These are phyloP conservation scores for Sialis lutaria DNA, from an alignment of 2,888 invertebrate genomes.

Conservation along the genomic window DNA sequence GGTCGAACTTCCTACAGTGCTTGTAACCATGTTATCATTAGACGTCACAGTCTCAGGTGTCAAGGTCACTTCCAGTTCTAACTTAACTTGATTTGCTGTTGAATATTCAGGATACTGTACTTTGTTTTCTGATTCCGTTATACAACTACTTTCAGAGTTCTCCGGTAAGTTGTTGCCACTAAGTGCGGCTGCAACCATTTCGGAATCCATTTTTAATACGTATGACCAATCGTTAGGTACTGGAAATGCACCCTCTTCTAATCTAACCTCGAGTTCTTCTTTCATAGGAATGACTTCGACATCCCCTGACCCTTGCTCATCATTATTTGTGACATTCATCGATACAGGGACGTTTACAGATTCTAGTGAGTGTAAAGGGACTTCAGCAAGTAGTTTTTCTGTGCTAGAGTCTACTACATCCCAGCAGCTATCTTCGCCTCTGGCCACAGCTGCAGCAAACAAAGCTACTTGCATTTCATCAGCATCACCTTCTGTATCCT, in stretches of 20 bases:
- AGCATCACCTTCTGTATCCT: constrained; percentile 16
- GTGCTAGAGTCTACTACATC: constrained; percentile 30
- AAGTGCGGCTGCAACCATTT: constrained; percentile 32
- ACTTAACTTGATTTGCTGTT: constrained; percentile 26
- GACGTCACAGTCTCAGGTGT: constrained; percentile 39
- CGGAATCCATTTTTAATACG: constrained; percentile 26
- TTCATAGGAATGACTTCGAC: constrained; percentile 32
- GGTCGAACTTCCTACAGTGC: constrained; percentile 22
- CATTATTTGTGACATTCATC: constrained; percentile 16
- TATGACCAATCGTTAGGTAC: constrained; percentile 28
- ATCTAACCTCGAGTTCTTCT: constrained; percentile 38
- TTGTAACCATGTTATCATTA: constrained; percentile 32
- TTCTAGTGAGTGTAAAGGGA: constrained; percentile 23
- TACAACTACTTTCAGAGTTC: constrained; percentile 3
- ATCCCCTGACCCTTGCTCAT: constrained; percentile 18
- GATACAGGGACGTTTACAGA: constrained; percentile 17
- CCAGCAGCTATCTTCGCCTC: constrained; percentile 25
- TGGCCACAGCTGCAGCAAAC: constrained; percentile 18
- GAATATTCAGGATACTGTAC: constrained; percentile 18
- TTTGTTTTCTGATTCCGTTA: constrained; percentile 9
- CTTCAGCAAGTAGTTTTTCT: constrained; percentile 25
- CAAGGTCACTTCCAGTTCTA: constrained; percentile 39
- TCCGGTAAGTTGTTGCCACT: constrained; percentile 18
- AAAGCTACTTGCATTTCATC: constrained; percentile 24
- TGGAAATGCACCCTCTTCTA: constrained; percentile 30